Evolutionary conservation across 1,140 invertebrate species (phyloP).

Genomic region (Hyphantria cunea): DNA sequence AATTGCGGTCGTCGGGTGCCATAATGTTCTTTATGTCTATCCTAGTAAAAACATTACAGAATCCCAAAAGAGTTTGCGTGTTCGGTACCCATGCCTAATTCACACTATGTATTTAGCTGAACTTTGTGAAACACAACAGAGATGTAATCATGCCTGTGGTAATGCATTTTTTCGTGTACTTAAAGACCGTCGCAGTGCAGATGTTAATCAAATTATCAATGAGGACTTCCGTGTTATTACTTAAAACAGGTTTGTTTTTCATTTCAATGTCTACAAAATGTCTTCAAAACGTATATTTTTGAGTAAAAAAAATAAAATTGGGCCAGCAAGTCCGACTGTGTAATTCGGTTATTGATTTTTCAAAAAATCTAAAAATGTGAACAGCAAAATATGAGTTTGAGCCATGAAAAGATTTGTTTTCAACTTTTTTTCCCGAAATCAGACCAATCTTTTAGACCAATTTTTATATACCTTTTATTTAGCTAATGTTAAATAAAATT

Average conservation of each 20-base stretch:
- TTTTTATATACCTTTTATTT: no score
- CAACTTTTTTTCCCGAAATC: no score
- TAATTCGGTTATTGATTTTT: no score
- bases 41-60: constrained; percentile 41
- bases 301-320: no score
- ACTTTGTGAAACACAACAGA: constrained; percentile 73
- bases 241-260: constrained; percentile 53
- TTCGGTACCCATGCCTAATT: constrained; percentile 64
- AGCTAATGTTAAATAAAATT: no score
- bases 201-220: constrained; percentile 77
- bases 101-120: constrained; percentile 75
- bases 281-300: no score
- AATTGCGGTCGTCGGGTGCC: constrained; percentile 38
- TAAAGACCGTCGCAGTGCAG: constrained; percentile 65
- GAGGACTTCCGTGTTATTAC: constrained; percentile 69
- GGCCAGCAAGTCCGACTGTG: no score
- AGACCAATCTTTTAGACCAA: no score
- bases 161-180: constrained; percentile 73
- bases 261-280: no score
- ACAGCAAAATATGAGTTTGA: no score
- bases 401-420: no score
- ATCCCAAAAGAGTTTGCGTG: constrained; percentile 21
- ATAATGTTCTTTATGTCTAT: constrained; percentile 50
- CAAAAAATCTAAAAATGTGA: no score
- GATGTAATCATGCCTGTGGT: constrained; percentile 70